Conservation (phyloP, 2,797 vertebrate genomes). For the Gallinago solitaria region DNA sequence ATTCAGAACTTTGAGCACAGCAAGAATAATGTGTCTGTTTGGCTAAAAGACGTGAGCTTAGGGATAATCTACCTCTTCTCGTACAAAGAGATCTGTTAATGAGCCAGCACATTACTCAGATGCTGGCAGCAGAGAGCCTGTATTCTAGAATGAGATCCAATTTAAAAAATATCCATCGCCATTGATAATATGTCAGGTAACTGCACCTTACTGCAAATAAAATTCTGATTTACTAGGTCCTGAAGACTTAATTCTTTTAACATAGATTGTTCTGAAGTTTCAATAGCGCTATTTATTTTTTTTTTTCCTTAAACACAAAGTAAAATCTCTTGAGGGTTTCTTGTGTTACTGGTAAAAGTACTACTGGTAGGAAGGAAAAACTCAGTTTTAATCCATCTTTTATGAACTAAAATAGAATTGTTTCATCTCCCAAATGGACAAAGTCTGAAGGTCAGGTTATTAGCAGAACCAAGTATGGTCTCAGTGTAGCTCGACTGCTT, state of each 20-base stretch:
- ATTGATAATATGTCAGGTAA: constrained; percentile 2
- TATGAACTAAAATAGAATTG: background rate
- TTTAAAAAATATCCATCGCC: constrained; percentile 17
- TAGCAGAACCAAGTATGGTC: background rate
- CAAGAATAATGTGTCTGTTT: constrained; percentile 66
- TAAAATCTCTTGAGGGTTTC: background rate
- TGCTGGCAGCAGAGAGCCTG: constrained; percentile 24
- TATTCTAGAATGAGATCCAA: constrained; percentile 7
- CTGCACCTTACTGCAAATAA: background rate
- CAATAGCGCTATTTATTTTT: no score
- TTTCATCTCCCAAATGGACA: background rate
- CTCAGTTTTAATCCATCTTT: background rate
- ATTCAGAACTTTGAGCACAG: constrained; percentile 54
- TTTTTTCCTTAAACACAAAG: background rate
- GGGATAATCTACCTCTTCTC: constrained; percentile 55
- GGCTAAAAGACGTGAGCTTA: constrained; percentile 48
- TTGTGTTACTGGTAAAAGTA: background rate
- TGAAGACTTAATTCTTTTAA: background rate
- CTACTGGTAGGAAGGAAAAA: background rate
- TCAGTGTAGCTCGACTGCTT: background rate
- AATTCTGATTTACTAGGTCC: background rate
- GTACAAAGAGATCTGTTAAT: constrained; percentile 56
- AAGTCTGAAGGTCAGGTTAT: background rate
- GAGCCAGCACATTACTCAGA: constrained; percentile 60
- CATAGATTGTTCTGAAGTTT: background rate